Conservation (phyloP, 2,113 vertebrate species). For the Toxostoma redivivum region DNA sequence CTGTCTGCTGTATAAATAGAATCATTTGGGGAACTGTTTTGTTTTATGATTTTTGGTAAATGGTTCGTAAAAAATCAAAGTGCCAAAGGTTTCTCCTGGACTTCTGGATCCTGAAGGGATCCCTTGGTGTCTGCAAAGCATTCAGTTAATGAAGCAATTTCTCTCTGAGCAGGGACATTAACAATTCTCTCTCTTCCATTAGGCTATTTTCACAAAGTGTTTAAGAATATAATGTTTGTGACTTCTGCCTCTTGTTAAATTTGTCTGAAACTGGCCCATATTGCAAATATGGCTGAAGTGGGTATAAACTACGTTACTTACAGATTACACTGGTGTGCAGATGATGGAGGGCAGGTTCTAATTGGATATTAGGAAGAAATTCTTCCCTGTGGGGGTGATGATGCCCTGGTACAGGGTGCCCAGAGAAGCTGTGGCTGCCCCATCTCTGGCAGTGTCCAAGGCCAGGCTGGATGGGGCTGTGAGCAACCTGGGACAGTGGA, state of each 20-base stretch:
- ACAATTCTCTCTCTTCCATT: neutral
- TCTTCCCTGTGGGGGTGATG: neutral
- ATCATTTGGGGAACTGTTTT: neutral
- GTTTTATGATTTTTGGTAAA: neutral
- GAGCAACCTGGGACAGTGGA: neutral
- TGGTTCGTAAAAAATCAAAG: neutral
- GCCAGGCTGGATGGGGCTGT: accelerated
- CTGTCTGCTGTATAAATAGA: neutral
- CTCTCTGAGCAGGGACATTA: neutral
- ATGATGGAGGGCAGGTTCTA: neutral
- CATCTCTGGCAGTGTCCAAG: neutral
- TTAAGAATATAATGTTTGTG: neutral
- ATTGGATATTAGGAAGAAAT: neutral
- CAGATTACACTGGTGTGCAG: neutral
- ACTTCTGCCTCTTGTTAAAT: neutral
- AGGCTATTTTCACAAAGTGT: neutral
- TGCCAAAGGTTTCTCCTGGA: neutral
- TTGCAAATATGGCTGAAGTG: neutral
- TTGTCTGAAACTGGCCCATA: neutral
- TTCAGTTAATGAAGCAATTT: neutral
- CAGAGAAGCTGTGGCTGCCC: neutral
- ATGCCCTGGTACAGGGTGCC: accelerated
- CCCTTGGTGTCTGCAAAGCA: neutral
- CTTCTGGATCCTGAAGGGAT: neutral
- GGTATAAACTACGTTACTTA: neutral